A percentile compares a stretch with the other conserved stretches of the same genome.
These are phyloP conservation scores for Epinotia brunnichana DNA, from an alignment of 2,888 invertebrate genomes.

Conservation along the genomic window DNA sequence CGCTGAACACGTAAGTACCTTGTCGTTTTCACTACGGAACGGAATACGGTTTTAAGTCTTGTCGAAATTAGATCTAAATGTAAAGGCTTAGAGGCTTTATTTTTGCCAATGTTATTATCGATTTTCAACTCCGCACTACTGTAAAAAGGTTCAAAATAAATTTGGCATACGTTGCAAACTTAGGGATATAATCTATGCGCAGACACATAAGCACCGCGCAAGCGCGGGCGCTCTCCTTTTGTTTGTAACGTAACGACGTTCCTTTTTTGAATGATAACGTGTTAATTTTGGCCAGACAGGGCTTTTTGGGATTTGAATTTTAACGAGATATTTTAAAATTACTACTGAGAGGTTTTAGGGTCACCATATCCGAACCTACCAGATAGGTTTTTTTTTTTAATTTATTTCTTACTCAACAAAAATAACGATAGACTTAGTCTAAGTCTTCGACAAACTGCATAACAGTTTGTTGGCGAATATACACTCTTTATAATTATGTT, in stretches of 20 bases:
- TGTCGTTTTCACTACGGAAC: too few relatives aligned
- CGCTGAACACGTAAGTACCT: too few relatives aligned
- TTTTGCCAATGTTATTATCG: neutral
- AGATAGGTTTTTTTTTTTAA: too few relatives aligned
- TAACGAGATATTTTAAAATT: constrained; percentile 14
- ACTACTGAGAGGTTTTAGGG: neutral
- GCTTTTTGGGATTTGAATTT: constrained; percentile 20
- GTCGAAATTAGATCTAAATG: neutral
- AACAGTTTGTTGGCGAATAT: too few relatives aligned
- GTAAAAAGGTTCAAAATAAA: neutral
- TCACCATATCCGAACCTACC: too few relatives aligned
- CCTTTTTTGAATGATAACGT: constrained; percentile 9
- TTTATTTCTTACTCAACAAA: too few relatives aligned
- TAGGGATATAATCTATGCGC: neutral
- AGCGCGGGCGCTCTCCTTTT: neutral
- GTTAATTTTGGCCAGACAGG: constrained; percentile 9
- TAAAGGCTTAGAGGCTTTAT: neutral
- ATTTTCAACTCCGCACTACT: neutral
- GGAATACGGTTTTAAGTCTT: neutral
- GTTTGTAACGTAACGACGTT: constrained; percentile 3
- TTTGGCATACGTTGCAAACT: neutral
- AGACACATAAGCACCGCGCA: neutral
- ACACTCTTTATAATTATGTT: too few relatives aligned
- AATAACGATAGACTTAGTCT: too few relatives aligned
- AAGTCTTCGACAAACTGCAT: too few relatives aligned